phyloP scores from a whole-genome alignment of 2,113 vertebrate genomes.

The Vanacampus margaritifer region DNA sequence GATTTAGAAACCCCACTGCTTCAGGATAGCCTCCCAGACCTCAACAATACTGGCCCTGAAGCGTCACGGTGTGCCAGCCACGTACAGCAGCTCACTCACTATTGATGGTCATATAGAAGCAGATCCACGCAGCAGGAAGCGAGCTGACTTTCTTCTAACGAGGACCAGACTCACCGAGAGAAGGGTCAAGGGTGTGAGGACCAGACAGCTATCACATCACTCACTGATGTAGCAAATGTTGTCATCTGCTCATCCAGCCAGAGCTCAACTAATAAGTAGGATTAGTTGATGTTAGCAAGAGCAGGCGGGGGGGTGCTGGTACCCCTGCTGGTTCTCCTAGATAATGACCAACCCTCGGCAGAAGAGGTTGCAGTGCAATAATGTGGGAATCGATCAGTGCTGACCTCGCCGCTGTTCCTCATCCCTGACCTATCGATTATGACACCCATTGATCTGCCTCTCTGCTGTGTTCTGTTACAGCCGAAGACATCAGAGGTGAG shows the following conservation, averaged over 20 bases:
- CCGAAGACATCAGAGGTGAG: slow-evolving; percentile 36
- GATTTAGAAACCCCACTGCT: slow-evolving; percentile 24
- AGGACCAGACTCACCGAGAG: slow-evolving; percentile 61
- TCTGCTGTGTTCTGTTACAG: slow-evolving; percentile 44
- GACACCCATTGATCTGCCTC: slow-evolving; percentile 50
- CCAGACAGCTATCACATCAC: slow-evolving; percentile 49
- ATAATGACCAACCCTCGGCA: slow-evolving; percentile 55
- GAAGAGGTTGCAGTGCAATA: slow-evolving; percentile 49
- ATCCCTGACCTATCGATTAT: slow-evolving; percentile 67
- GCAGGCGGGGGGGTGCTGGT: slow-evolving; percentile 31
- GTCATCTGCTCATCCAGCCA: slow-evolving; percentile 30
- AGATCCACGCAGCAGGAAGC: slow-evolving; percentile 52
- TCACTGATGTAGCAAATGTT: slow-evolving; percentile 52
- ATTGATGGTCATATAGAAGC: slow-evolving; percentile 57
- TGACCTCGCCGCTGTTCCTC: slow-evolving; percentile 55
- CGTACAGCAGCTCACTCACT: slow-evolving; percentile 44
- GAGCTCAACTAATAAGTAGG: slow-evolving; percentile 62
- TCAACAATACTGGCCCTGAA: slow-evolving; percentile 37
- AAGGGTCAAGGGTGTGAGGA: slow-evolving; percentile 54
- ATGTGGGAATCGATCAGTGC: slow-evolving; percentile 41
- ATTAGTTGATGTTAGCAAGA: slow-evolving; percentile 60
- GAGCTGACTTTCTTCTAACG: slow-evolving; percentile 58
- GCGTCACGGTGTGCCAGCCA: slow-evolving; percentile 10
- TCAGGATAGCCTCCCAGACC: slow-evolving; percentile 28
- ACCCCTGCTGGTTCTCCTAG: slow-evolving; percentile 43